These are phyloP conservation scores for Oreortyx pictus DNA, from an alignment of 2,797 vertebrate genomes.

Conservation along the genomic window DNA sequence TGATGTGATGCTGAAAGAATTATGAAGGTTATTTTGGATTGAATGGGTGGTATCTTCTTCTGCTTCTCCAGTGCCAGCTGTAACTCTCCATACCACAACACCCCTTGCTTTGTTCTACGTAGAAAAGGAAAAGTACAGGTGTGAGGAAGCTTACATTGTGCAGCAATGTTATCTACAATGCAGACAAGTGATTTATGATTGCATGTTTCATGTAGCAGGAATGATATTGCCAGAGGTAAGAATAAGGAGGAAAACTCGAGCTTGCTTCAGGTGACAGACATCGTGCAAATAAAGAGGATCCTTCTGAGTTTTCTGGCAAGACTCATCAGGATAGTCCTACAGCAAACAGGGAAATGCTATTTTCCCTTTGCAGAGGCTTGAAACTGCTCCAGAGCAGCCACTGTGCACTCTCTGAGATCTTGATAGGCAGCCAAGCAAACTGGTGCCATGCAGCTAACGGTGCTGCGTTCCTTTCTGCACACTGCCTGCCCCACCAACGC, in stretches of 20 bases:
- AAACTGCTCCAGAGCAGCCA: neutral
- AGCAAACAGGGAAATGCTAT: neutral
- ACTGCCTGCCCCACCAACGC: neutral
- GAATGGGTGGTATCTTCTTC: neutral
- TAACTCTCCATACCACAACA: neutral
- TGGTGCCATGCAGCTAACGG: neutral
- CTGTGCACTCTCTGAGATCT: neutral
- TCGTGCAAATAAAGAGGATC: neutral
- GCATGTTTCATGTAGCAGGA: slow-evolving; percentile 50
- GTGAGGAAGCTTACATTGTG: slow-evolving; percentile 40
- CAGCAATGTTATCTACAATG: neutral
- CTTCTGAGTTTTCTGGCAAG: slow-evolving; percentile 62
- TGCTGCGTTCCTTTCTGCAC: neutral
- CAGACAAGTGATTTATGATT: slow-evolving; percentile 66
- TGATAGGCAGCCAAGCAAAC: neutral
- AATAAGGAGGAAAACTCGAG: slow-evolving; percentile 7
- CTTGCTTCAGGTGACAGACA: slow-evolving; percentile 55
- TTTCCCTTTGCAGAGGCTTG: neutral
- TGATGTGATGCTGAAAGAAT: neutral
- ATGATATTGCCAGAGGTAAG: slow-evolving; percentile 53
- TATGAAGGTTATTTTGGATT: neutral
- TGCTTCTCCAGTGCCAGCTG: neutral
- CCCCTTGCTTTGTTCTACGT: neutral
- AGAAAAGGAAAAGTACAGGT: slow-evolving; percentile 40
- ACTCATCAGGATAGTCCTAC: slow-evolving; percentile 65